These are phyloP conservation scores for Parnassius orleans DNA, from an alignment of 2,888 invertebrate species.

Conservation along the genomic window DNA sequence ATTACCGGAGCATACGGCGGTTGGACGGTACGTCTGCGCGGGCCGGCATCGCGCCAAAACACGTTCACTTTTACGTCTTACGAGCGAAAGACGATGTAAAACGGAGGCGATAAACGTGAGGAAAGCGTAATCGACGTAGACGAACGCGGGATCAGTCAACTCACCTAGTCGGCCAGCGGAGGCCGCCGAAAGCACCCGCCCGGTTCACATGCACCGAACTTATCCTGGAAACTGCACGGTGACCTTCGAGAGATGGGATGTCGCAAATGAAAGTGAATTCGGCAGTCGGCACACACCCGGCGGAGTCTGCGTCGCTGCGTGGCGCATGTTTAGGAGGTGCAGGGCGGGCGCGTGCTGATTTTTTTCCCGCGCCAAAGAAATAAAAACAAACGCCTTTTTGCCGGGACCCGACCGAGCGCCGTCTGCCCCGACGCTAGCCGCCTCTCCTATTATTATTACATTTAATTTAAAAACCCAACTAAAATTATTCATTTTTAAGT, in stretches of 20 bases:
- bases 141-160: constrained; percentile 61
- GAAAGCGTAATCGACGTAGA: constrained; percentile 54
- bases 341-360: constrained; percentile 78
- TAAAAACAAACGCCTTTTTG: constrained; percentile 79
- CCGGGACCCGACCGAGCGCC: constrained; percentile 61
- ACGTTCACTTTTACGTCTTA: constrained; percentile 57
- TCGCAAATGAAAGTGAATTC: constrained; percentile 81
- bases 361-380: constrained; percentile 75
- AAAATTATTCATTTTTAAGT: too few relatives aligned
- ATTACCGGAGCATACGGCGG: constrained; percentile 26
- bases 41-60: constrained; percentile 43
- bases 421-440: constrained; percentile 25
- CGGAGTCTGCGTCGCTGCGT: constrained; percentile 80
- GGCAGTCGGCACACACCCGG: constrained; percentile 67
- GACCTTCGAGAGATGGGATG: constrained; percentile 79
- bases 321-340: constrained; percentile 81
- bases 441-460: constrained; percentile 27
- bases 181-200: constrained; percentile 66
- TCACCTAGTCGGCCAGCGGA: constrained; percentile 69
- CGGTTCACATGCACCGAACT: constrained; percentile 56
- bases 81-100: constrained; percentile 66
- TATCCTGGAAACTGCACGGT: constrained; percentile 55
- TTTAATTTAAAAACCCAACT: neutral
- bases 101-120: constrained; percentile 68
- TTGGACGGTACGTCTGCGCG: constrained; percentile 50